Conservation (phyloP, 2,888 invertebrate genomes). For the Cataglyphis albicans region DNA sequence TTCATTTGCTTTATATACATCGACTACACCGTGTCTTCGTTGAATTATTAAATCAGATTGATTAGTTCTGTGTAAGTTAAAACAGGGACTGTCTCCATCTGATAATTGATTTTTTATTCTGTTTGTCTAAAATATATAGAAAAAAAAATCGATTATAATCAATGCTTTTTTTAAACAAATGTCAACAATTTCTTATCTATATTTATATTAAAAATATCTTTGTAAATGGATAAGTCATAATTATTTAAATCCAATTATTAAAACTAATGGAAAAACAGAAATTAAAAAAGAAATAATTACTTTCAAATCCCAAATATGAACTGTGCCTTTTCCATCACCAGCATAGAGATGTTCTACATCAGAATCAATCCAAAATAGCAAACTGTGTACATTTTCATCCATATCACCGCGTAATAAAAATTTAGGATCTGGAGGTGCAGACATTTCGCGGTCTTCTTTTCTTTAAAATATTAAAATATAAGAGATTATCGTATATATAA, state of each 20-base stretch:
- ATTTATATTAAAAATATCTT: neutral
- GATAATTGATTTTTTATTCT: slow-evolving; percentile 85
- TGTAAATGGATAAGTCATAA: neutral
- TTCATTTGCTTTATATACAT: slow-evolving; percentile 89
- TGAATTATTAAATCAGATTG: slow-evolving; percentile 90
- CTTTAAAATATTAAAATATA: slow-evolving; percentile 1
- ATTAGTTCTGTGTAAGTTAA: slow-evolving; percentile 88
- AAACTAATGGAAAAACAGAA: neutral
- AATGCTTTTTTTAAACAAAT: neutral
- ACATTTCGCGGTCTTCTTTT: slow-evolving; percentile 86
- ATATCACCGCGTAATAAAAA: slow-evolving; percentile 91
- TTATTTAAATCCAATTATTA: slow-evolving; percentile 12
- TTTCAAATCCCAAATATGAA: slow-evolving; percentile 93
- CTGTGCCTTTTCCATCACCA: slow-evolving; percentile 91
- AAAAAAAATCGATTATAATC: slow-evolving; percentile 10
- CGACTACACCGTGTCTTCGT: slow-evolving; percentile 91
- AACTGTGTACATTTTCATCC: slow-evolving; percentile 89
- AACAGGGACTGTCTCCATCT: slow-evolving; percentile 89
- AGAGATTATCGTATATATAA: neutral
- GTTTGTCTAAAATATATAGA: slow-evolving; percentile 89
- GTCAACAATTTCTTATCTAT: neutral
- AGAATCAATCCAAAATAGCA: slow-evolving; percentile 88
- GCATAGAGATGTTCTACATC: slow-evolving; percentile 89
- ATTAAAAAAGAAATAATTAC: slow-evolving; percentile 85
- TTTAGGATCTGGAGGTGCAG: slow-evolving; percentile 92